phyloP scores from a whole-genome alignment of 2,113 vertebrate species.

The Hylia prasina region DNA sequence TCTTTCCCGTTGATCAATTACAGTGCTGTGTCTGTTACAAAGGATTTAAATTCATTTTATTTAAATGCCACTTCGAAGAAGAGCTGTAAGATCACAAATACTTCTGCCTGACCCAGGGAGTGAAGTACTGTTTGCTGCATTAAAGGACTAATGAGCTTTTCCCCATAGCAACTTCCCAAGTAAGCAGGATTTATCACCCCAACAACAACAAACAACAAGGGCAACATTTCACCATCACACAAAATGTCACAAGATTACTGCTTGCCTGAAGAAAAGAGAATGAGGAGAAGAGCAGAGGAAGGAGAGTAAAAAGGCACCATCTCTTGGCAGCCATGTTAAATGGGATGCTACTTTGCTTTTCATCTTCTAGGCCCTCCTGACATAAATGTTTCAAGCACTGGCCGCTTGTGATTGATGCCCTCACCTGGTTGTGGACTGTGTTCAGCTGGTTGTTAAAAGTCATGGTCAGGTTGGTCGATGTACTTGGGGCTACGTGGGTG shows the following conservation, averaged over 20 bases:
- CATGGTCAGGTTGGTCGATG: slow-evolving; percentile 99
- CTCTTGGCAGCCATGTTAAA: background rate
- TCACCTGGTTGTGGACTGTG: slow-evolving; percentile 93
- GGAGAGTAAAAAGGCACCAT: background rate
- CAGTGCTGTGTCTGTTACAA: background rate
- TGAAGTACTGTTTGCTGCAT: background rate
- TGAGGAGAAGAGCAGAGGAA: background rate
- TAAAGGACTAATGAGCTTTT: slow-evolving; percentile 38
- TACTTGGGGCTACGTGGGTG: slow-evolving; percentile 96
- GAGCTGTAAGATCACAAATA: background rate
- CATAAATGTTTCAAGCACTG: background rate
- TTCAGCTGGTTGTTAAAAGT: slow-evolving; percentile 99
- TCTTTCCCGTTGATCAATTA: background rate
- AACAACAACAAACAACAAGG: background rate
- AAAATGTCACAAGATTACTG: background rate
- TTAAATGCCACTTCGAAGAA: background rate
- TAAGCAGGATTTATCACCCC: slow-evolving; percentile 27
- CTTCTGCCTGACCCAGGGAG: background rate
- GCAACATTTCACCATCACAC: background rate
- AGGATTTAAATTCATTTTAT: background rate
- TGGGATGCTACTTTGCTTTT: background rate
- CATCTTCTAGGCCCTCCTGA: background rate
- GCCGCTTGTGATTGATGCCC: background rate
- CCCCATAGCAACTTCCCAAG: slow-evolving; percentile 32
- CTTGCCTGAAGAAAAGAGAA: background rate